Evolutionary conservation across 2,797 vertebrate genomes (phyloP).

Genomic region (Pitangus sulphuratus): DNA sequence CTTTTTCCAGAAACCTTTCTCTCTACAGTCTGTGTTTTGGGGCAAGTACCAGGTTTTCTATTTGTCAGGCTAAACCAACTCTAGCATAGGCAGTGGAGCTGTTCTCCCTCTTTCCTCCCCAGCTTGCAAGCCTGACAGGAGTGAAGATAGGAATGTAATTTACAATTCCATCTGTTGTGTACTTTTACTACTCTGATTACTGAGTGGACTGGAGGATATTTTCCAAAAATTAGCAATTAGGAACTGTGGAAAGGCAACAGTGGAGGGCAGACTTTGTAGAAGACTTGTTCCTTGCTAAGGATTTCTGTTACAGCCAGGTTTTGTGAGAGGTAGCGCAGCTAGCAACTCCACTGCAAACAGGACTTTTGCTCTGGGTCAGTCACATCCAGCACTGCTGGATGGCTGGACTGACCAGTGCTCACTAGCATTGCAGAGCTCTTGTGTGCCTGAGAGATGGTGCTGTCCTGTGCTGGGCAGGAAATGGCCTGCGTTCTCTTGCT

Average conservation of each 20-base stretch:
- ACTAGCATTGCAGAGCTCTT: not conserved
- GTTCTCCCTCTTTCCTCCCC: not conserved
- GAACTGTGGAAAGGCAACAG: not conserved
- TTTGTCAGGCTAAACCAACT: not conserved
- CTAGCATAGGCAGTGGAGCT: rapidly evolving
- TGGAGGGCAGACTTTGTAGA: rapidly evolving
- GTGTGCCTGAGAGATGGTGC: not conserved
- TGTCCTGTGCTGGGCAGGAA: not conserved
- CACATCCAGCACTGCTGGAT: not conserved
- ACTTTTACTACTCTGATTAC: not conserved
- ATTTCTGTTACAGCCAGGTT: not conserved
- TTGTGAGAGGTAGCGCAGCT: not conserved
- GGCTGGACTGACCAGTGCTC: not conserved
- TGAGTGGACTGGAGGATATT: not conserved
- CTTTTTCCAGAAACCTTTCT: not conserved
- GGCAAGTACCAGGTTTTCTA: not conserved
- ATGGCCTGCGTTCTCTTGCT: rapidly evolving
- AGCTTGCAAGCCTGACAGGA: not conserved
- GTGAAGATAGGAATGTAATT: not conserved
- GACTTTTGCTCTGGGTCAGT: not conserved
- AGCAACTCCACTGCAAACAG: rapidly evolving
- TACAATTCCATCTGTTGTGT: not conserved
- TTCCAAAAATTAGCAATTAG: not conserved
- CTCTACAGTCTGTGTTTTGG: not conserved
- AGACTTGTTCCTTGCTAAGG: not conserved